These are phyloP conservation scores for Cosmia trapezina DNA, from an alignment of 2,888 invertebrate genomes.

Conservation along the genomic window DNA sequence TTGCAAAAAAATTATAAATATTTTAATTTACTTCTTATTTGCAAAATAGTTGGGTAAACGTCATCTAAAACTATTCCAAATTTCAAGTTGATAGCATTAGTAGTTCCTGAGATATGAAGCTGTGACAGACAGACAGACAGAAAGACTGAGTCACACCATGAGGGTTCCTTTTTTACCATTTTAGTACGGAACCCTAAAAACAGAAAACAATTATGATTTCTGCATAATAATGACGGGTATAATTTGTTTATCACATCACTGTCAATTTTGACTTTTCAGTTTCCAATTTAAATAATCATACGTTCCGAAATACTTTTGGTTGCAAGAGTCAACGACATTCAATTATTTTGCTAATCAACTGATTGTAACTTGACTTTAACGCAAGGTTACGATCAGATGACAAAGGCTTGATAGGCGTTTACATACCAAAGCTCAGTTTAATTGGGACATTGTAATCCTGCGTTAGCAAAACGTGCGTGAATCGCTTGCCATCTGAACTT, in stretches of 20 bases:
- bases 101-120: too few relatives aligned
- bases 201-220: slow-evolving; percentile 49
- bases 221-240: slow-evolving; percentile 37
- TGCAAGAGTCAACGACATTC: slow-evolving; percentile 41
- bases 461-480: slow-evolving; percentile 8
- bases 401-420: slow-evolving; percentile 20
- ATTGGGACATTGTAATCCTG: slow-evolving; percentile 4
- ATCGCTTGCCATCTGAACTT: not conserved
- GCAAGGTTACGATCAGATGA: slow-evolving; percentile 20
- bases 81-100: too few relatives aligned
- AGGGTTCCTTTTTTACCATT: too few relatives aligned
- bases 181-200: too few relatives aligned
- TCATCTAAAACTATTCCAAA: too few relatives aligned
- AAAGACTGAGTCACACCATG: too few relatives aligned
- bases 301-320: slow-evolving; percentile 37
- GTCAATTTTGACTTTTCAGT: slow-evolving; percentile 49
- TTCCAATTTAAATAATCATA: slow-evolving; percentile 61
- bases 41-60: too few relatives aligned
- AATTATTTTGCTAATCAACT: slow-evolving; percentile 33
- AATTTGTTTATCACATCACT: slow-evolving; percentile 52
- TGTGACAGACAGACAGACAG: too few relatives aligned
- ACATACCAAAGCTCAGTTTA: slow-evolving; percentile 6
- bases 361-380: slow-evolving; percentile 6
- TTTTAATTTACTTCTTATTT: too few relatives aligned
- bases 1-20: too few relatives aligned